These are phyloP conservation scores for Atta cephalotes DNA, from an alignment of 1,140 invertebrate genomes.

Conservation along the genomic window DNA sequence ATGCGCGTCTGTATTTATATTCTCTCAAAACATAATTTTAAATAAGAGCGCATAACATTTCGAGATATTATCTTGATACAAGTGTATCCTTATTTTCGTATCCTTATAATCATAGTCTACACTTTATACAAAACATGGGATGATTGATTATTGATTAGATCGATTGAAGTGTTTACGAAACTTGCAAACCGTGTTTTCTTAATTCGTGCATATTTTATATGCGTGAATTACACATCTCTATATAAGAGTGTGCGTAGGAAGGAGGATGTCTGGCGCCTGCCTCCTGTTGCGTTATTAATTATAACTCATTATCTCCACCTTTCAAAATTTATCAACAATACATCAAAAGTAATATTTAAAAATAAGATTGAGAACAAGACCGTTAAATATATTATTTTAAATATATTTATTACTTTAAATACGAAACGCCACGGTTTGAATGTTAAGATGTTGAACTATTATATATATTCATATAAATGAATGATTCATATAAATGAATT, in stretches of 20 bases:
- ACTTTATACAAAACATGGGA: background rate
- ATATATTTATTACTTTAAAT: too few relatives aligned
- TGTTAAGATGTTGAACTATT: too few relatives aligned
- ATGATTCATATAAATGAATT: too few relatives aligned
- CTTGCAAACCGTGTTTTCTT: constrained; percentile 7
- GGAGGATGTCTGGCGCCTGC: constrained; percentile 53
- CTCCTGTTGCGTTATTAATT: constrained; percentile 34
- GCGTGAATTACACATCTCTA: constrained; percentile 16
- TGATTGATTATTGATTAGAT: constrained; percentile 20
- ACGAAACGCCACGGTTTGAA: too few relatives aligned
- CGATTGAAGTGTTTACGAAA: constrained; percentile 19
- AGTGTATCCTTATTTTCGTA: background rate
- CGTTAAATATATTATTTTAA: too few relatives aligned
- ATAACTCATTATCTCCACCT: constrained; percentile 53
- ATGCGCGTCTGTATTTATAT: background rate
- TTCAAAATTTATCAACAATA: constrained; percentile 30
- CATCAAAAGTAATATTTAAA: constrained; percentile 6
- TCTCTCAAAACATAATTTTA: background rate
- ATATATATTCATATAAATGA: too few relatives aligned
- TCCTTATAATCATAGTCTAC: background rate
- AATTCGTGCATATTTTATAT: background rate
- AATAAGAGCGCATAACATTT: background rate
- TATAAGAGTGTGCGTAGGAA: background rate
- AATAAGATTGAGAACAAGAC: too few relatives aligned
- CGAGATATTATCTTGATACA: background rate